Conservation (phyloP, 2,113 vertebrate species). For the Grantiella picta region DNA sequence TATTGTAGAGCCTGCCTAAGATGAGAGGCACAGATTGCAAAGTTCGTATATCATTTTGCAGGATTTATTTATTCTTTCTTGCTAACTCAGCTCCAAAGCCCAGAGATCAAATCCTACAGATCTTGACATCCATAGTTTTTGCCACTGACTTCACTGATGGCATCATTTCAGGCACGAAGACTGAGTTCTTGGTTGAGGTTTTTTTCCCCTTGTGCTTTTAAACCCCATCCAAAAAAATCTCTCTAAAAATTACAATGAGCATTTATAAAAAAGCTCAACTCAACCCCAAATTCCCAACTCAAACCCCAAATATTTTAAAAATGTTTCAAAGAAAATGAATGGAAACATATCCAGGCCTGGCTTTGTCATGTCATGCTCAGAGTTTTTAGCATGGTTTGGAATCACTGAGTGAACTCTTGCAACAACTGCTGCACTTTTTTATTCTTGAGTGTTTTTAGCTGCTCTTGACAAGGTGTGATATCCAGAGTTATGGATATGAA, state of each 20-base stretch:
- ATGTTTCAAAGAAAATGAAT: background rate
- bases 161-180: slow-evolving; percentile 1
- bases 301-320: background rate
- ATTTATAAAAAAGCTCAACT: background rate
- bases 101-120: slow-evolving; percentile 16
- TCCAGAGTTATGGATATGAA: background rate
- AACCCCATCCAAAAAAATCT: background rate
- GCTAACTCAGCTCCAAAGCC: background rate
- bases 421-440: background rate
- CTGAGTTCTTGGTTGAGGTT: background rate
- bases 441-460: background rate
- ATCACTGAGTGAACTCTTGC: background rate
- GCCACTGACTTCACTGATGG: slow-evolving; percentile 31
- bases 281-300: background rate
- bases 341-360: background rate
- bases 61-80: slow-evolving; percentile 45
- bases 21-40: background rate
- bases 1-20: background rate
- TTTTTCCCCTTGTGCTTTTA: background rate
- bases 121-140: background rate
- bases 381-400: background rate
- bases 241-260: background rate
- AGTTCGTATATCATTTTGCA: slow-evolving; percentile 23
- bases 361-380: background rate
- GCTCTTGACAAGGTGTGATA: background rate